Conservation (phyloP, 2,797 vertebrate genomes). For the Sebastes itinus region DNA sequence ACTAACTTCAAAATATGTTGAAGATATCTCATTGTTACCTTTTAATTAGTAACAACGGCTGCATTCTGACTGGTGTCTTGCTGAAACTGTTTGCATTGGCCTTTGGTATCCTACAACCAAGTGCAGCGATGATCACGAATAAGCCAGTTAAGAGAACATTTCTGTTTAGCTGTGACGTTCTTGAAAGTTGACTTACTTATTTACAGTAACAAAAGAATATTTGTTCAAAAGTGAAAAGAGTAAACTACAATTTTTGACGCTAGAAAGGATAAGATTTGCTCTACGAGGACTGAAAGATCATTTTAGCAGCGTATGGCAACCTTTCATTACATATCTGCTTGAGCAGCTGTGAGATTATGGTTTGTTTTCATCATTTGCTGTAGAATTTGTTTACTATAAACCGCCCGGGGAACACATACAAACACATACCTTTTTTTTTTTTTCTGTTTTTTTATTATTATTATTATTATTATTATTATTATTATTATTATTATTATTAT, state of each 20-base stretch:
- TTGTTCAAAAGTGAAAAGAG: background rate
- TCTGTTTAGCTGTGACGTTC: background rate
- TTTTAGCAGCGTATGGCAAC: too few relatives aligned
- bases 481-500: too few relatives aligned
- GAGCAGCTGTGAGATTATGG: too few relatives aligned
- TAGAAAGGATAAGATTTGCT: too few relatives aligned
- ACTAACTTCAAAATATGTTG: background rate
- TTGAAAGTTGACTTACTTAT: background rate
- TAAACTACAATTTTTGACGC: too few relatives aligned
- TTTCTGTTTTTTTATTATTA: too few relatives aligned
- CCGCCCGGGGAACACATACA: too few relatives aligned
- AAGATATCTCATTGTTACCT: background rate
- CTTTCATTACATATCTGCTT: too few relatives aligned
- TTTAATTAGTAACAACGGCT: background rate
- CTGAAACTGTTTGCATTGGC: background rate
- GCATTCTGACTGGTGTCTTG: background rate
- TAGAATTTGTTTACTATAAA: too few relatives aligned
- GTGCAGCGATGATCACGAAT: background rate
- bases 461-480: too few relatives aligned
- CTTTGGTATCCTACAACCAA: background rate
- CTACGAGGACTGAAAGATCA: accelerated
- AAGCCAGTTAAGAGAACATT: background rate
- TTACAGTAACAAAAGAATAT: background rate
- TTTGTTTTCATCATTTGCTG: too few relatives aligned
- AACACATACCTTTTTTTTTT: too few relatives aligned